These are phyloP conservation scores for Sarcophaga carnaria DNA, from an alignment of 2,888 invertebrate species.

Conservation along the genomic window DNA sequence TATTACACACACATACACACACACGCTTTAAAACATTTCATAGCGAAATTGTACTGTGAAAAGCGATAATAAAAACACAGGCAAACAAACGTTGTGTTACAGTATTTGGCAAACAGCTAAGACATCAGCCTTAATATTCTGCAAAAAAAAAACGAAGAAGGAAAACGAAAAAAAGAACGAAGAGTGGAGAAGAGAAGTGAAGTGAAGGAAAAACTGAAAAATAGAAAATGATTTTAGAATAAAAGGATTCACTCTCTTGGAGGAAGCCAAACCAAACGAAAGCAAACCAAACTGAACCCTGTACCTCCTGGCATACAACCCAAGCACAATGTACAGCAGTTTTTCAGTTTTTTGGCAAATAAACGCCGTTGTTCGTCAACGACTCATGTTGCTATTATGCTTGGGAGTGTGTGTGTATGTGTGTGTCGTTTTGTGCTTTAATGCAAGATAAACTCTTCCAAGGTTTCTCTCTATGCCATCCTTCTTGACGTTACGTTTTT, in stretches of 20 bases:
- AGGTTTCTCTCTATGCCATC: neutral
- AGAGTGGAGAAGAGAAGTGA: neutral
- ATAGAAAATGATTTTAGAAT: too few relatives aligned
- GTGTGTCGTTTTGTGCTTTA: constrained; percentile 13
- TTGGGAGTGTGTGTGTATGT: neutral
- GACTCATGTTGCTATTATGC: neutral
- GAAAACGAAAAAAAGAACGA: neutral
- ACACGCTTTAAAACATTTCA: constrained; percentile 15
- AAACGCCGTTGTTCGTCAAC: too few relatives aligned
- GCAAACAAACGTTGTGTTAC: too few relatives aligned
- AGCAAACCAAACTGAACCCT: too few relatives aligned
- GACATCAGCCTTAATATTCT: constrained; percentile 49
- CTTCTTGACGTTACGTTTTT: neutral
- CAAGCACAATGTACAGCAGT: too few relatives aligned
- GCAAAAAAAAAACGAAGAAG: constrained; percentile 5
- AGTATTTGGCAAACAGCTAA: constrained; percentile 53
- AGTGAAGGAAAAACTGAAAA: too few relatives aligned
- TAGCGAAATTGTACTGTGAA: neutral
- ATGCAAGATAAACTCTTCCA: constrained; percentile 41
- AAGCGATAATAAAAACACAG: neutral
- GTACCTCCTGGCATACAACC: too few relatives aligned
- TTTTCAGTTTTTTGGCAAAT: too few relatives aligned
- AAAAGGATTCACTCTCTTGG: neutral
- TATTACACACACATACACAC: neutral
- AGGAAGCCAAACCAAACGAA: too few relatives aligned